Evolutionary conservation across 2,888 invertebrate genomes (phyloP).

Genomic region (Acanthopleura granulata): DNA sequence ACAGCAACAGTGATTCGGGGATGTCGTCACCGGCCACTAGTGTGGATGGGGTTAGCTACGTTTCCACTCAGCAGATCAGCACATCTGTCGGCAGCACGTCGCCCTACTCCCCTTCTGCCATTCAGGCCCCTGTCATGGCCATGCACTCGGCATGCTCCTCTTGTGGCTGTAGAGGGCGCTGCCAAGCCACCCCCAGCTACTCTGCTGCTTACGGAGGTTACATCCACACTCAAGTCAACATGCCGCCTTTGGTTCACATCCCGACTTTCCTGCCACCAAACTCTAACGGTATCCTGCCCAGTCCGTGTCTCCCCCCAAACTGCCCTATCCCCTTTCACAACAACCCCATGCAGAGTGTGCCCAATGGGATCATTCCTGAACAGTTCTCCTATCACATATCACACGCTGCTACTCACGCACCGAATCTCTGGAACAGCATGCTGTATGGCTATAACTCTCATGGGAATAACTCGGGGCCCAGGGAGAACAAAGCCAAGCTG

Average conservation of each 20-base stretch:
- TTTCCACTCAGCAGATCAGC: slow-evolving; percentile 16
- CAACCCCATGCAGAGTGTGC: slow-evolving; percentile 26
- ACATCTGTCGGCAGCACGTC: slow-evolving; percentile 27
- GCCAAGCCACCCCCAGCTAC: slow-evolving; percentile 17
- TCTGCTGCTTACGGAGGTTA: slow-evolving; percentile 9
- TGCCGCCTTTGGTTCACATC: slow-evolving; percentile 21
- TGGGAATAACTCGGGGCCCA: slow-evolving; percentile 19
- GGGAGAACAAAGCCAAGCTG: slow-evolving; percentile 18
- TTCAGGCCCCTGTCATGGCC: slow-evolving; percentile 26
- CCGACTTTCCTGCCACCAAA: slow-evolving; percentile 20
- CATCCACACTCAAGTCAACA: not conserved
- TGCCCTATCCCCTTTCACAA: not conserved
- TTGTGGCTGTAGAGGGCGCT: slow-evolving; percentile 45
- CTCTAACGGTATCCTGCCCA: slow-evolving; percentile 25
- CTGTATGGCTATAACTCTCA: slow-evolving; percentile 31
- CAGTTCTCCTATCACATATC: slow-evolving; percentile 30
- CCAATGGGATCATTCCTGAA: slow-evolving; percentile 39
- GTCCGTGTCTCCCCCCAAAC: not conserved
- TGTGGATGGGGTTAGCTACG: slow-evolving; percentile 20
- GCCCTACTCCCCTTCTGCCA: slow-evolving; percentile 24
- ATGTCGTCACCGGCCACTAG: slow-evolving; percentile 32
- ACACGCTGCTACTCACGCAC: slow-evolving; percentile 10
- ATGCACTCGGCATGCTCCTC: slow-evolving; percentile 33
- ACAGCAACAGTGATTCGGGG: not conserved
- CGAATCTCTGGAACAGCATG: slow-evolving; percentile 12